A percentile compares a stretch with the other conserved stretches of the same genome.
These are phyloP conservation scores for Plectus sambesii DNA, from an alignment of 1,140 invertebrate species.

Conservation along the genomic window DNA sequence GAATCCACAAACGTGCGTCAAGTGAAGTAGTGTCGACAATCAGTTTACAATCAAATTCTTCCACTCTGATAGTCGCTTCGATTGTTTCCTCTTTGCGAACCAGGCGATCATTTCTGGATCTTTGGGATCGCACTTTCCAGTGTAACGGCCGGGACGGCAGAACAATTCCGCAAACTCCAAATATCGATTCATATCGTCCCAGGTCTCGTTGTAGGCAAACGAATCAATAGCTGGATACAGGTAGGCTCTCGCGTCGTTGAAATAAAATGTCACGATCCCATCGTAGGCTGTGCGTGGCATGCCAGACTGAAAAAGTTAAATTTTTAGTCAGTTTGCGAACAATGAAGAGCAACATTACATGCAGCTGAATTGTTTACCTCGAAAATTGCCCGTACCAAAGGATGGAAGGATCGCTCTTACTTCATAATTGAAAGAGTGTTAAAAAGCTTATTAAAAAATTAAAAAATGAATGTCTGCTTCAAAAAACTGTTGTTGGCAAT, in stretches of 20 bases:
- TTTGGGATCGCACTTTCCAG: conserved; percentile 40
- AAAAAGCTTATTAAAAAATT: too few relatives aligned
- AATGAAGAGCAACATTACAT: too few relatives aligned
- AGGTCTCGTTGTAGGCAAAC: conserved; percentile 26
- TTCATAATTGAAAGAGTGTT: too few relatives aligned
- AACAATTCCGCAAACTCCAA: conserved; percentile 38
- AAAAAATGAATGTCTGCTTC: too few relatives aligned
- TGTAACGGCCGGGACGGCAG: conserved; percentile 34
- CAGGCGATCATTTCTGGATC: conserved; percentile 35
- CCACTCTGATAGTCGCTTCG: conserved; percentile 34
- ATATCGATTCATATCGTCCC: conserved; percentile 35
- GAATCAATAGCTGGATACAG: conserved; percentile 16
- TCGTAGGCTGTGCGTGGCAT: conserved; percentile 38
- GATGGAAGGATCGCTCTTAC: too few relatives aligned
- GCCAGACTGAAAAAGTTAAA: conserved; percentile 21
- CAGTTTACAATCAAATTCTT: conserved; percentile 41
- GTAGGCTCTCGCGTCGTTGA: conserved; percentile 25
- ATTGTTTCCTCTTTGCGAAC: conserved; percentile 27
- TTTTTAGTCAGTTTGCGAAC: too few relatives aligned
- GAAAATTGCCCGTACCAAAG: too few relatives aligned
- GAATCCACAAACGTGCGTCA: too few relatives aligned
- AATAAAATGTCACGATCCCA: conserved; percentile 33
- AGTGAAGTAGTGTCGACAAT: too few relatives aligned
- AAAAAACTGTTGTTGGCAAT: too few relatives aligned
- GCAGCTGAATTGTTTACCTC: too few relatives aligned